Evolutionary conservation across 2,888 invertebrate species (phyloP).

Genomic region (Cabera pusaria): DNA sequence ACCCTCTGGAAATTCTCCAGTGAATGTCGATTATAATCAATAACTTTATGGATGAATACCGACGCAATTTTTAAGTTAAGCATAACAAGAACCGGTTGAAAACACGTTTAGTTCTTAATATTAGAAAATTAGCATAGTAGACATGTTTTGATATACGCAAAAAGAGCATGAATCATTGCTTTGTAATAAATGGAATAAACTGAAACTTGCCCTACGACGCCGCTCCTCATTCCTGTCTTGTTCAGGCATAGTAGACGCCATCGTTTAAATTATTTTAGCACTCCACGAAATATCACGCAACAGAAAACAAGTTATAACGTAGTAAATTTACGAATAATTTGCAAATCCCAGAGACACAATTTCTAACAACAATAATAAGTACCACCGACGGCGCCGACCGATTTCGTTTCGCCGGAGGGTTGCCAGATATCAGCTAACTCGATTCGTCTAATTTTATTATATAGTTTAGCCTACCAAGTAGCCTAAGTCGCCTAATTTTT

Average conservation of each 20-base stretch:
- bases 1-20: slow-evolving; percentile 38
- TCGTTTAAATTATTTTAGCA: too few species aligned
- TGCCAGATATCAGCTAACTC: too few species aligned
- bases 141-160: slow-evolving; percentile 37
- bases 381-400: too few species aligned
- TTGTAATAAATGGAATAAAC: slow-evolving; percentile 2
- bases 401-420: too few species aligned
- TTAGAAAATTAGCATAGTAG: slow-evolving; percentile 27
- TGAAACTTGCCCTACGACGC: slow-evolving; percentile 68
- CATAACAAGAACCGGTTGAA: slow-evolving; percentile 34
- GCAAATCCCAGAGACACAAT: too few species aligned
- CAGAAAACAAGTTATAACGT: too few species aligned
- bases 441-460: too few species aligned
- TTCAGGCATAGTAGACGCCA: slow-evolving; percentile 66
- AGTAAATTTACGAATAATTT: too few species aligned
- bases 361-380: too few species aligned
- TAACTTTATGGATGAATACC: slow-evolving; percentile 10
- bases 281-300: too few species aligned
- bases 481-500: too few species aligned
- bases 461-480: too few species aligned
- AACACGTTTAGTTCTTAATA: slow-evolving; percentile 24
- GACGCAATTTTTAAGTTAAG: slow-evolving; percentile 5
- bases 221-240: slow-evolving; percentile 72
- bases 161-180: slow-evolving; percentile 46
- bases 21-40: slow-evolving; percentile 24